phyloP scores from a whole-genome alignment of 2,113 vertebrate genomes.

The Diadophis punctatus region DNA sequence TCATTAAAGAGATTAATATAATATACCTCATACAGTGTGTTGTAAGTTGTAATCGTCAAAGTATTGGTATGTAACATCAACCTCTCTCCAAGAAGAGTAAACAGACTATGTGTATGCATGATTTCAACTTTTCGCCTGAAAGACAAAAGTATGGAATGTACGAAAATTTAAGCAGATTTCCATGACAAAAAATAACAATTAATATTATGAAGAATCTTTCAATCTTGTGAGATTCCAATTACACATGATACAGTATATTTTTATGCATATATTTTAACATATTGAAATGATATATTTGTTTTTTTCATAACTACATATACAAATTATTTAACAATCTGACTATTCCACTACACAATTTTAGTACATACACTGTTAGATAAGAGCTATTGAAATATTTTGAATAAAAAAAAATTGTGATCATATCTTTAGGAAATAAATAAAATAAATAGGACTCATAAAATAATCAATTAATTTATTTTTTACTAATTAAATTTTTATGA shows the following conservation, averaged over 20 bases:
- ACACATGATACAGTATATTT: neutral
- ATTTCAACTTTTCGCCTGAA: slow-evolving; percentile 94
- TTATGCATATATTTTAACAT: neutral
- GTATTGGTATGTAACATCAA: slow-evolving; percentile 91
- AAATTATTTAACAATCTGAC: neutral
- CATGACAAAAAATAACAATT: neutral
- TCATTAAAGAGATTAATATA: neutral
- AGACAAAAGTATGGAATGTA: slow-evolving; percentile 9
- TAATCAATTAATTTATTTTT: neutral
- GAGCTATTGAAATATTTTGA: neutral
- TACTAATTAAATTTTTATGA: neutral
- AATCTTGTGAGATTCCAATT: neutral
- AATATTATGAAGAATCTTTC: neutral
- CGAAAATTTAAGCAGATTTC: neutral
- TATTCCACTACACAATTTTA: neutral
- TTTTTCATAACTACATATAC: neutral
- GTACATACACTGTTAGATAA: neutral
- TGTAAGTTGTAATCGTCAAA: slow-evolving; percentile 91
- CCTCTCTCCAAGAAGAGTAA: slow-evolving; percentile 91
- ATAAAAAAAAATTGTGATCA: neutral
- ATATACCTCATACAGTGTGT: slow-evolving; percentile 93
- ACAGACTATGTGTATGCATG: slow-evolving; percentile 97
- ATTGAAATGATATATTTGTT: neutral
- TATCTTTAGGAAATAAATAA: neutral
- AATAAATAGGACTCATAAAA: neutral